Evolutionary conservation across 1,140 invertebrate genomes (phyloP).

Genomic region (Schlechtendalia chinensis): DNA sequence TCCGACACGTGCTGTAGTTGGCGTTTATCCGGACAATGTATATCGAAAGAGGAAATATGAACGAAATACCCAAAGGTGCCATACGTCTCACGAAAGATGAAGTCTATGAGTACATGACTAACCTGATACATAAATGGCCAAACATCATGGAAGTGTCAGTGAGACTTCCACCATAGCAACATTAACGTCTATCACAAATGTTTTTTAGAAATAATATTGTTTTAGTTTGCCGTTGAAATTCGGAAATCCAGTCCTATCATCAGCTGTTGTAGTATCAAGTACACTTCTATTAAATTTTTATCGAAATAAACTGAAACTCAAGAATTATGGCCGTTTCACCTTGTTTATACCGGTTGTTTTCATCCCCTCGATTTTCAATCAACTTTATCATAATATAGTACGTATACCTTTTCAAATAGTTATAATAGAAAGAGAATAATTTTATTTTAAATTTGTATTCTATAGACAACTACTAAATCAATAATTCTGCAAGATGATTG

Average conservation of each 20-base stretch:
- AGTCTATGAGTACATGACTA: conserved; percentile 3
- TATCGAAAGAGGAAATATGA: background rate
- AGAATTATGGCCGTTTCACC: conserved; percentile 46
- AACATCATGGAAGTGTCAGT: conserved; percentile 19
- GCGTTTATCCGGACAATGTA: background rate
- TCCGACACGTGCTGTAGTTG: no score
- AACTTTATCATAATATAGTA: conserved; percentile 19
- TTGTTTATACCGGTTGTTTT: conserved; percentile 33
- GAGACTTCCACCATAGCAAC: no score
- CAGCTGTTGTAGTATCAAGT: background rate
- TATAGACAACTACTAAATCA: conserved; percentile 32
- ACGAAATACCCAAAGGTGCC: conserved; percentile 27
- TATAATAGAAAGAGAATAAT: background rate
- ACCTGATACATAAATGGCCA: conserved; percentile 30
- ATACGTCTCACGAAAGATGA: conserved; percentile 17
- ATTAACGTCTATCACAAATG: no score
- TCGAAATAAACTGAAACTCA: conserved; percentile 40
- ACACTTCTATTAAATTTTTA: conserved; percentile 8
- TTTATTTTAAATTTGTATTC: background rate
- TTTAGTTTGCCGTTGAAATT: conserved; percentile 48
- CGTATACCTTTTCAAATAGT: background rate
- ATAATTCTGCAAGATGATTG: conserved; percentile 50
- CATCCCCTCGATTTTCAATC: conserved; percentile 29
- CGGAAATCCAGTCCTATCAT: conserved; percentile 35
- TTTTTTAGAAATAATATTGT: background rate